Percentiles rank a stretch among this genome's conserved stretches.
Evolutionary conservation across 2,113 vertebrate species (phyloP).

Genomic region (Pygoscelis adeliae): DNA sequence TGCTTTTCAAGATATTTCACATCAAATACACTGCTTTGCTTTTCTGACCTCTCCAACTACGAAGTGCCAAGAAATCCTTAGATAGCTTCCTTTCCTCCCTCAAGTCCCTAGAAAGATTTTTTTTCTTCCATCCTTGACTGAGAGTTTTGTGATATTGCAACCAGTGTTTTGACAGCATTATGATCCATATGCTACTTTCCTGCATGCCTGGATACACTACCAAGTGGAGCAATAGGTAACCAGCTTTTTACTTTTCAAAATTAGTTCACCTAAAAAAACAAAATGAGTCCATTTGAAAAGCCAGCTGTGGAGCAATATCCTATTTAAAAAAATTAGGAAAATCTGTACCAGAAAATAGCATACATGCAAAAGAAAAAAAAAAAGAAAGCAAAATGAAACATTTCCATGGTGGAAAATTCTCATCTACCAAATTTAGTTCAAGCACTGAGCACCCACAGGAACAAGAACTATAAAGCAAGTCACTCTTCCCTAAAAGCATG

Average conservation of each 20-base stretch:
- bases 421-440: not conserved
- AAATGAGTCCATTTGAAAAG: not conserved
- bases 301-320: not conserved
- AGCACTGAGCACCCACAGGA: not conserved
- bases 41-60: not conserved
- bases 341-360: not conserved
- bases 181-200: fast-evolving
- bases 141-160: not conserved
- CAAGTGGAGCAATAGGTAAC: not conserved
- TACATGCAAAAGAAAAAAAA: not conserved
- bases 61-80: not conserved
- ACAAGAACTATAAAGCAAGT: not conserved
- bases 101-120: not conserved
- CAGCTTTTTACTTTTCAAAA: not conserved
- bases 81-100: not conserved
- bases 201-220: not conserved
- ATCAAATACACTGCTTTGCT: not conserved
- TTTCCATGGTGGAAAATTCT: not conserved
- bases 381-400: not conserved
- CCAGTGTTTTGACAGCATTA: not conserved
- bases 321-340: not conserved
- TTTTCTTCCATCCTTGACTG: not conserved
- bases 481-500: not conserved
- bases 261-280: not conserved
- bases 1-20: slow-evolving; percentile 17